A percentile compares a stretch with the other conserved stretches of the same genome.
Evolutionary conservation across 2,797 vertebrate species (phyloP).

Genomic region (Artibeus jamaicensis): DNA sequence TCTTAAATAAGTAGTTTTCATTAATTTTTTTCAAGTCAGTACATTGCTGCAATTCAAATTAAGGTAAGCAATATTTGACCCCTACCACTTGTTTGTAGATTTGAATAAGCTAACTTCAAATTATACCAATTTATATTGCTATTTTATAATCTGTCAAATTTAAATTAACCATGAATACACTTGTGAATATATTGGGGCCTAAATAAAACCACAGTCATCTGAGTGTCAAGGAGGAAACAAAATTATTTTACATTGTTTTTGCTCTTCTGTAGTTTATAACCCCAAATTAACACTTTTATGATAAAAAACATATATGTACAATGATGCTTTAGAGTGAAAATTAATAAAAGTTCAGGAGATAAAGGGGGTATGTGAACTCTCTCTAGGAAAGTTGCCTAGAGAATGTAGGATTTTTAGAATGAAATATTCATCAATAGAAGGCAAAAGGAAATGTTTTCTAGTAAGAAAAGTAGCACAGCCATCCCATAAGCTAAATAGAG

Average conservation of each 20-base stretch:
- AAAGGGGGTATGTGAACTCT: background rate
- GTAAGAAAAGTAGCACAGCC: background rate
- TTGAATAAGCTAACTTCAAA: background rate
- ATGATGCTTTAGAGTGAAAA: background rate
- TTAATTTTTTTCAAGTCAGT: background rate
- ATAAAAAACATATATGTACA: background rate
- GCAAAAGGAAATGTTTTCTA: background rate
- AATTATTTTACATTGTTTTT: background rate
- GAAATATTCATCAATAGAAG: background rate
- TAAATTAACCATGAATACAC: background rate
- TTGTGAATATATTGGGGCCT: background rate
- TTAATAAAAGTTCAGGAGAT: background rate
- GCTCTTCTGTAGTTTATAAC: background rate
- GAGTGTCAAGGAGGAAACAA: background rate
- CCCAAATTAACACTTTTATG: background rate
- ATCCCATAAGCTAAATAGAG: background rate
- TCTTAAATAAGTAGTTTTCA: background rate
- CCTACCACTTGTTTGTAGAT: background rate
- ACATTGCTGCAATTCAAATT: background rate
- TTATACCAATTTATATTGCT: background rate
- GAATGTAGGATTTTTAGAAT: background rate
- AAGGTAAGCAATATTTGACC: background rate
- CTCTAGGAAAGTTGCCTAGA: background rate
- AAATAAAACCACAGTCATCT: background rate
- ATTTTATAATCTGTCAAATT: background rate